phyloP scores from a whole-genome alignment of 2,797 vertebrate species.

The Tapera naevia region DNA sequence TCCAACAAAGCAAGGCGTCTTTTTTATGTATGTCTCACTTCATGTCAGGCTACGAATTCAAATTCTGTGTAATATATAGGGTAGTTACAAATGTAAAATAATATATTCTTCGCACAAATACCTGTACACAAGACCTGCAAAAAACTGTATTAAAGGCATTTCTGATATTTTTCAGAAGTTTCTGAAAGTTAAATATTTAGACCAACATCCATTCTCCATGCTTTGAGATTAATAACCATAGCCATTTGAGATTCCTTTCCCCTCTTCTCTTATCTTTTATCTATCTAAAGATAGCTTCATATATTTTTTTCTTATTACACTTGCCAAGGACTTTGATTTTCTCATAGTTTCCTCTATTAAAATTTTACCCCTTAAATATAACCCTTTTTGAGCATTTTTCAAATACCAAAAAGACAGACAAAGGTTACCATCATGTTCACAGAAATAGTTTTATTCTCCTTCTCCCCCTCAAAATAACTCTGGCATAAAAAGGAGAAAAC shows the following conservation, averaged over 20 bases:
- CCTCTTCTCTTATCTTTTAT: slow-evolving; percentile 1
- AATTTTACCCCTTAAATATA: slow-evolving; percentile 39
- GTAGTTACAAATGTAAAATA: not conserved
- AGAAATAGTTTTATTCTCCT: slow-evolving; percentile 25
- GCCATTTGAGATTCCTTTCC: not conserved
- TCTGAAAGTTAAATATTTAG: not conserved
- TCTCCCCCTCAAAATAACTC: slow-evolving; percentile 42
- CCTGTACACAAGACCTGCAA: not conserved
- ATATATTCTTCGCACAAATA: not conserved
- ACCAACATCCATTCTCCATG: not conserved
- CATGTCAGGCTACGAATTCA: not conserved
- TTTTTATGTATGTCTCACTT: not conserved
- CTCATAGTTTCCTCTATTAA: slow-evolving; percentile 33
- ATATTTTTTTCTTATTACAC: not conserved
- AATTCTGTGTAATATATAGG: not conserved
- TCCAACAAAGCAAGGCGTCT: not conserved
- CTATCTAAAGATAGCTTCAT: not conserved
- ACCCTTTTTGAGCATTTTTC: slow-evolving; percentile 1
- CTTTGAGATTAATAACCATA: not conserved
- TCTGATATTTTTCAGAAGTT: not conserved
- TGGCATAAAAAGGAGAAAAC: slow-evolving; percentile 37
- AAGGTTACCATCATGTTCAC: slow-evolving; percentile 31
- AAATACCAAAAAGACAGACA: not conserved
- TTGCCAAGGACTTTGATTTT: slow-evolving; percentile 22
- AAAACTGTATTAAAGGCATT: not conserved